Evolutionary conservation across 2,113 vertebrate genomes (phyloP).

Genomic region (Scomber scombrus): DNA sequence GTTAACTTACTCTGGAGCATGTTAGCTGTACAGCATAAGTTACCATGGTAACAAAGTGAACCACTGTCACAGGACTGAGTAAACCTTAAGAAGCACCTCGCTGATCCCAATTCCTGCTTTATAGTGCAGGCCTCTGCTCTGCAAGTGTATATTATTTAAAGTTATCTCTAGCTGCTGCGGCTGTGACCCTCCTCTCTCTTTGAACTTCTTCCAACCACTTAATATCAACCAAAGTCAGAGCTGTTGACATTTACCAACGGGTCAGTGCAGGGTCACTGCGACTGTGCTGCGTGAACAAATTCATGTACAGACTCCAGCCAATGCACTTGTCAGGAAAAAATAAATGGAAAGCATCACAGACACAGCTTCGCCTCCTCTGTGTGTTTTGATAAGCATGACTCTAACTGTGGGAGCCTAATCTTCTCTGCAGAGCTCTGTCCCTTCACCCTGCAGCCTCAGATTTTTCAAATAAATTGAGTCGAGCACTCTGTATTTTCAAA

Average conservation of each 20-base stretch:
- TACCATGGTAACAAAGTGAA: no score
- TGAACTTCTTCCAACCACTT: background rate
- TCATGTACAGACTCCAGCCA: constrained; percentile 1
- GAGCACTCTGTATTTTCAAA: background rate
- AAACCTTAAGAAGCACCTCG: no score
- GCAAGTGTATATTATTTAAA: background rate
- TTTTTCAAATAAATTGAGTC: constrained; percentile 19
- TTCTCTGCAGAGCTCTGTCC: background rate
- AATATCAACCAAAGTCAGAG: background rate
- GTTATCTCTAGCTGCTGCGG: background rate
- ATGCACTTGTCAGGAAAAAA: background rate
- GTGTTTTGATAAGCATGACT: background rate
- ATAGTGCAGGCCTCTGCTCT: no score
- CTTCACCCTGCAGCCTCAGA: background rate
- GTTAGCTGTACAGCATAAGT: no score
- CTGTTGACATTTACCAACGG: constrained; percentile 23
- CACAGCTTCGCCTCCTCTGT: background rate
- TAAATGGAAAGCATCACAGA: constrained; percentile 2
- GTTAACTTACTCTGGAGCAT: no score
- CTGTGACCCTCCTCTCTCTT: background rate
- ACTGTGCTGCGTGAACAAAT: constrained; percentile 6
- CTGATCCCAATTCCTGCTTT: no score
- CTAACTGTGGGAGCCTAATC: background rate
- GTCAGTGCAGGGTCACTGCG: constrained; percentile 38
- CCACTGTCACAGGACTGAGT: no score